Evolutionary conservation across 1,140 invertebrate species (phyloP).

Genomic region (Drosophila pachea): DNA sequence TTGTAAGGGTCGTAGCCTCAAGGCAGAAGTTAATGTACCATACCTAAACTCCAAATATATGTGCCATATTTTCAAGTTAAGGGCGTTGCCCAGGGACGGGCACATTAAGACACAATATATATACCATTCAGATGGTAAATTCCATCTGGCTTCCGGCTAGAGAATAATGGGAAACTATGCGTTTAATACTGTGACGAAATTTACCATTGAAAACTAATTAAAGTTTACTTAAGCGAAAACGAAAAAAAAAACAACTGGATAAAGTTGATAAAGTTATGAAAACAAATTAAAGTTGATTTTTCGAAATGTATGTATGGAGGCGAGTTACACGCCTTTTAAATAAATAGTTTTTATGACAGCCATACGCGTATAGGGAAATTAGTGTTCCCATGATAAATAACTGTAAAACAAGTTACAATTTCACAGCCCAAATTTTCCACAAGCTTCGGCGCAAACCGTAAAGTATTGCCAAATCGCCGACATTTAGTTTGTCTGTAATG

Average conservation of each 20-base stretch:
- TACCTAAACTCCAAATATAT: slow-evolving; percentile 11
- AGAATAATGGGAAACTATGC: slow-evolving; percentile 40
- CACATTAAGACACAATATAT: neutral
- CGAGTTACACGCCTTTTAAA: slow-evolving; percentile 22
- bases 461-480: too few species aligned
- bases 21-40: slow-evolving; percentile 17
- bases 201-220: slow-evolving; percentile 44
- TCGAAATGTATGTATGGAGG: neutral
- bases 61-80: slow-evolving; percentile 3
- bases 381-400: slow-evolving; percentile 21
- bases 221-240: neutral
- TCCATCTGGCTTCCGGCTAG: slow-evolving; percentile 19
- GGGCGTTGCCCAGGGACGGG: slow-evolving; percentile 40
- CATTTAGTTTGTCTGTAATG: too few species aligned
- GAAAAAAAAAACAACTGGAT: too few species aligned
- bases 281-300: slow-evolving; percentile 31
- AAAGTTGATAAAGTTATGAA: slow-evolving; percentile 7
- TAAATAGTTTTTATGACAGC: slow-evolving; percentile 32
- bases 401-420: too few species aligned
- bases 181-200: slow-evolving; percentile 44
- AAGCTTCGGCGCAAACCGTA: too few species aligned
- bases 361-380: slow-evolving; percentile 4
- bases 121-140: slow-evolving; percentile 18
- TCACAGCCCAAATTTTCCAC: slow-evolving; percentile 4
- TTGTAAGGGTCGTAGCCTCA: slow-evolving; percentile 3